Evolutionary conservation across 2,797 vertebrate genomes (phyloP), one percentile per base, ranked within the genome.

Genomic region (Fistularia tabacaria): DNA sequence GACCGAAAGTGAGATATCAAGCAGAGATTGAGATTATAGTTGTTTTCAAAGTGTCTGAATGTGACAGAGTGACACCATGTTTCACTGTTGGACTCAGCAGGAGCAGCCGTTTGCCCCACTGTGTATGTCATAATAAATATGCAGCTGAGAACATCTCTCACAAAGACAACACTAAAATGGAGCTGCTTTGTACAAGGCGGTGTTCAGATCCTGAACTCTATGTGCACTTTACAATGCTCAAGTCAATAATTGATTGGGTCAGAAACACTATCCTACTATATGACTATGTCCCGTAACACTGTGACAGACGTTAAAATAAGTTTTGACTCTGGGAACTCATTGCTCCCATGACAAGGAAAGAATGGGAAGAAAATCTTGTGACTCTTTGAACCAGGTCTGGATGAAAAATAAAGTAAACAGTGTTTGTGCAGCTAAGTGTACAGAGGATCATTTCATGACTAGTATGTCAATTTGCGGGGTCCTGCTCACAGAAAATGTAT

Each of bases 201-300:
- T 40, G 7, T 55, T 66, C 49, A 25, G 59, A 40, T 70, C 49
- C 45, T 80, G 79, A 80, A 82, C 81, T 84, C 62, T 40, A 9
- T 8, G 11, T 79, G 77, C 73, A 74, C 81, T 57, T 46, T 3
- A 10, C 59, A 54, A 44, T 49, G 56, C 64, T 69, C 38, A 49
- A 59, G 69, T 85, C 80, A 86, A 87, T 86, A 80, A 86, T 82
- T 80, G 73, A 86, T 83, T 51, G 12, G 56, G 12, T 62, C 52
- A 69, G 63, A 71, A 75, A 60, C 65, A 44, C 48, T 11, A 36
- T 46, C 57, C 63, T 13, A 36, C 55, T 14, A 1, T 50, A 13
- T 46, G 46, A 64, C 36, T 59, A 40, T 47, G 48, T 51, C 42
- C 43, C 15, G 42, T 56, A 47, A 39, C 38, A 37, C 56, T 51